Evolutionary conservation across 2,797 vertebrate species (phyloP), one percentile per base, ranked within the genome.

Genomic region (Pseudopleuronectes americanus): DNA sequence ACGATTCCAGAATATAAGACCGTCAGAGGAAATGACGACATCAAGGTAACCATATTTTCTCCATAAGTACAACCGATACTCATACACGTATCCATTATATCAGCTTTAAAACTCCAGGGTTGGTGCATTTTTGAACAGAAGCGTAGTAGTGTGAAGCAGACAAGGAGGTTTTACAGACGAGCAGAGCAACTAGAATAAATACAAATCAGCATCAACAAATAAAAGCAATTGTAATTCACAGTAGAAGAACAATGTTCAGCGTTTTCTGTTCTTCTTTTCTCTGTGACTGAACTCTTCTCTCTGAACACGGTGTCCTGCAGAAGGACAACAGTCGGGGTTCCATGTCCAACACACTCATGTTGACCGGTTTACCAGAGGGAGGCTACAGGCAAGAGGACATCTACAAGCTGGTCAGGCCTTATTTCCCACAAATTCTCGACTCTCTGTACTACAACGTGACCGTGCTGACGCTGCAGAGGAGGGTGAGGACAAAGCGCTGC

Each of bases 321-420:
- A 52, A 8, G 10, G 67, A 33, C 24, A 16, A 8, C 2, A 4
- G 0, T 51, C 4, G 0, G 0, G 14, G 12, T 13, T 49, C 64
- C 0, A 22, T 0, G 6, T 41, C 19, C 19, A 49, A 58, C 48
- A 84, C 87, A 0, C 58, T 97, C 60, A 91, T 95, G 76, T 73
- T 98, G 71, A 95, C 95, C 0, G 95, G 94, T 77, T 87, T 98
- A 31, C 96, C 96, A 2, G 87, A 88, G 31, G 83, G 67, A 55
- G 86, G 82, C 13, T 94, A 92, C 62, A 90, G 79, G 0, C 84
- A 93, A 0, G 88, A 95, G 52, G 95, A 97, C 8, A 69, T 97
- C 21, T 89, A 81, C 38, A 92, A 89, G 68, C 86, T 97, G 13
- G 93, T 94, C 9, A 94, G 92, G 87, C 89, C 87, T 0, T 94